Evolutionary conservation across 2,113 vertebrate genomes (phyloP).

Genomic region (Chelonoidis abingdonii): DNA sequence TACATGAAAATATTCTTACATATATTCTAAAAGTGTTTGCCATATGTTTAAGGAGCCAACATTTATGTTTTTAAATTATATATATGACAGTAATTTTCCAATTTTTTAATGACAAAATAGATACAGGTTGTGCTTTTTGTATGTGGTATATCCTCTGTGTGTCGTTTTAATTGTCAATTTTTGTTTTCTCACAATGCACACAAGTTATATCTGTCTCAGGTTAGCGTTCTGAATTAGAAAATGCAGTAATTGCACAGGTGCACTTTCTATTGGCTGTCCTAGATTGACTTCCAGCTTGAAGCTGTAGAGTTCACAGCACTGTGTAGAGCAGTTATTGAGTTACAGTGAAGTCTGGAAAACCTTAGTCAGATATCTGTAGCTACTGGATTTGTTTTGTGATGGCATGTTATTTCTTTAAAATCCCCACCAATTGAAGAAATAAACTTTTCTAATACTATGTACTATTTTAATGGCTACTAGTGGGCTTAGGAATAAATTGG

Average conservation of each 20-base stretch:
- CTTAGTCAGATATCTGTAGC: conserved; percentile 56
- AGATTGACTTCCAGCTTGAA: conserved; percentile 80
- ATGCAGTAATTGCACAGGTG: conserved; percentile 80
- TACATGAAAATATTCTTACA: neutral
- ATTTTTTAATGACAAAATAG: conserved; percentile 9
- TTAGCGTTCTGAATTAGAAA: conserved; percentile 76
- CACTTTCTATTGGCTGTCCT: conserved; percentile 81
- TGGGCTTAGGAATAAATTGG: conserved; percentile 40
- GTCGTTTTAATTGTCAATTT: conserved; percentile 47
- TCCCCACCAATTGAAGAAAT: conserved; percentile 10
- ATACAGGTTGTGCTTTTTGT: neutral
- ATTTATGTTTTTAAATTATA: conserved; percentile 43
- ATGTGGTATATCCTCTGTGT: conserved; percentile 23
- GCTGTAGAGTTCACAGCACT: conserved; percentile 77
- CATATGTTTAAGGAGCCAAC: neutral
- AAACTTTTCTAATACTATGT: neutral
- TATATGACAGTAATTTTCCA: neutral
- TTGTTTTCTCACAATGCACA: conserved; percentile 34
- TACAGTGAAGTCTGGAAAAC: conserved; percentile 72
- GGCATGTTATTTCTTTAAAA: conserved; percentile 34
- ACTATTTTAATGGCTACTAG: conserved; percentile 21
- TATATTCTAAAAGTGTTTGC: neutral
- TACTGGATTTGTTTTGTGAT: conserved; percentile 48
- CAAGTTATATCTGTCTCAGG: conserved; percentile 52
- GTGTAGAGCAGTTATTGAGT: conserved; percentile 74